Base-by-base conservation (phyloP, 2,888 invertebrate species). In the Thalpophila matura region DNA sequence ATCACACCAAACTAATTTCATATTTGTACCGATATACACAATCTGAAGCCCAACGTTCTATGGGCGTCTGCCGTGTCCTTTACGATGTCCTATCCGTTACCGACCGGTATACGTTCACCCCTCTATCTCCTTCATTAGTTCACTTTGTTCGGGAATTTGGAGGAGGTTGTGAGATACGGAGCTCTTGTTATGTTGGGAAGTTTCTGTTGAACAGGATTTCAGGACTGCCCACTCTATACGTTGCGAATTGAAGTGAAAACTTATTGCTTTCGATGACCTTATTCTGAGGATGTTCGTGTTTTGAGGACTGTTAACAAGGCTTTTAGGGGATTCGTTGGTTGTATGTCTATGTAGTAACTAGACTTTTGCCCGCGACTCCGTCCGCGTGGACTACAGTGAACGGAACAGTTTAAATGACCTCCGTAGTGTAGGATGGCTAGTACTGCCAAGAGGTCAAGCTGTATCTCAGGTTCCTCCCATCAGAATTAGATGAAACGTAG, bases 211-310 rank as follows among this genome's bases (percentile, higher is more conserved):
- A 77, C 62, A 59, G 75, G 54, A 64, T 76, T 75, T 31, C 16
- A 60, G 66, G 40, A 38, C 64, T 66, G 67, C 56, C 66, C 77
- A 77, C 79, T n/a, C n/a, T 78, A 68, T 82, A 80, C 63, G 73
- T 62, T 67, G 68, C 46, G 74, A 74, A 83, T 76, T 76, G 73
- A 80, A 82, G 79, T 70, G 73, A 64, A 82, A 83, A 80, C 62
- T 82, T 79, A 84, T 83, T 81, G 79, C 79, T 80, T 80, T 76
- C 67, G 66, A 69, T 78, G 65, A 38, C 55, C 57, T 49, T 77
- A 62, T 69, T 60, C 60, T 47, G 55, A 43, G 14, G 29, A 37
- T 45, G 26, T 69, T 55, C 29, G 1, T 35, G 33, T 56, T 59
- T 35, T n/a, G n/a, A 59, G 27, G 31, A 56, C 24, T 75, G 27